Percentiles rank a stretch among this genome's conserved stretches.
These are phyloP conservation scores for Rhadinocentrus ornatus DNA, from an alignment of 2,797 vertebrate species.

Conservation along the genomic window DNA sequence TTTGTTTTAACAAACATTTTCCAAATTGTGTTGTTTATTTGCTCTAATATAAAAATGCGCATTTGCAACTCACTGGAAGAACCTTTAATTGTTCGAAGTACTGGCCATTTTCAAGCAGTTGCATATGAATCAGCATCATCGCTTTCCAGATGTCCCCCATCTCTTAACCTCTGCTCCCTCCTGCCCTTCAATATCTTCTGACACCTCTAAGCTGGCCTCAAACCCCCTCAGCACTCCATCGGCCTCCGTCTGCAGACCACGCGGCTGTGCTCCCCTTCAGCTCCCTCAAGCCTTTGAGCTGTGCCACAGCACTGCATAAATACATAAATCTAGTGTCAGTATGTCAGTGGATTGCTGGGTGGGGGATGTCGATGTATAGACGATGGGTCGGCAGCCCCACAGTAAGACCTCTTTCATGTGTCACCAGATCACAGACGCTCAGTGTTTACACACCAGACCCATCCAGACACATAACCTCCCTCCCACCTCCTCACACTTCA, in stretches of 20 bases:
- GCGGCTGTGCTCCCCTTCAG: conserved; percentile 31
- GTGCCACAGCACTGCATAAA: conserved; percentile 75
- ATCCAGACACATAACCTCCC: conserved; percentile 56
- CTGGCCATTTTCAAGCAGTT: conserved; percentile 5
- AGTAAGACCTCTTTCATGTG: conserved; percentile 76
- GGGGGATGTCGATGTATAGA: conserved; percentile 63
- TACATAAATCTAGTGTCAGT: conserved; percentile 78
- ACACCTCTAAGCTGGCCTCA: conserved; percentile 55
- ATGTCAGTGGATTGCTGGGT: conserved; percentile 25
- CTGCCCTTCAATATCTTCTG: conserved; percentile 61
- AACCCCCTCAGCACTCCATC: conserved; percentile 48
- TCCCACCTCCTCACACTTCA: conserved; percentile 11
- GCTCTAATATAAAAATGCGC: neutral
- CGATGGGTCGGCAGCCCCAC: conserved; percentile 60
- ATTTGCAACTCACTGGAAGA: neutral
- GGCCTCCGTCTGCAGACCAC: conserved; percentile 66
- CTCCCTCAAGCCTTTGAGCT: conserved; percentile 71
- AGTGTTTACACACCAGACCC: conserved; percentile 73
- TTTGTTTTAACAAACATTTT: too few species aligned
- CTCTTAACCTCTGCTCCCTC: conserved; percentile 22
- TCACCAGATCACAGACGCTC: conserved; percentile 75
- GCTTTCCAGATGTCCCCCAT: conserved; percentile 70
- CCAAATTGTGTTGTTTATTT: neutral
- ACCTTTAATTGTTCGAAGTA: neutral
- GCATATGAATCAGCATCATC: conserved; percentile 54